These are phyloP conservation scores for Mactra quadrangularis DNA, from an alignment of 1,140 invertebrate genomes.

Conservation along the genomic window DNA sequence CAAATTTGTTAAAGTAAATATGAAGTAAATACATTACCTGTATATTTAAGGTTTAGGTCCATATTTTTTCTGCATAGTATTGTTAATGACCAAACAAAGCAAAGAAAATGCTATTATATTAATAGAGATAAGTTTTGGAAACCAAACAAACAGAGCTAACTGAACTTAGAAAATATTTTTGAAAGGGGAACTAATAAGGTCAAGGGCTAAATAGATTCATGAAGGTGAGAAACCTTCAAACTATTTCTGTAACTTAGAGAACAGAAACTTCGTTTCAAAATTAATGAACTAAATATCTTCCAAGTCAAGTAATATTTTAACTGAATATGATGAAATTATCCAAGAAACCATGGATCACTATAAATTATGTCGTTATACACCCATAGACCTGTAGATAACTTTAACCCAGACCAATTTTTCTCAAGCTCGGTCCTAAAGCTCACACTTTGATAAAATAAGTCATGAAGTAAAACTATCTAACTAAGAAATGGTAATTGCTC, in stretches of 20 bases:
- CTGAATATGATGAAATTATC: neutral
- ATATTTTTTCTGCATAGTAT: too few relatives aligned
- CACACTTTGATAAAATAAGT: too few relatives aligned
- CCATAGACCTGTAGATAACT: neutral
- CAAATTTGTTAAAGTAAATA: too few relatives aligned
- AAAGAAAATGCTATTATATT: too few relatives aligned
- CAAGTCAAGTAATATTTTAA: neutral
- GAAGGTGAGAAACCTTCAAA: slow-evolving; percentile 1
- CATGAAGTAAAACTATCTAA: neutral
- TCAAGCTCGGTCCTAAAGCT: neutral
- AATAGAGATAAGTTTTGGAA: too few relatives aligned
- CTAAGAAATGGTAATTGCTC: neutral
- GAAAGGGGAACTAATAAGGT: too few relatives aligned
- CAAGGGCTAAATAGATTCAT: slow-evolving; percentile 7
- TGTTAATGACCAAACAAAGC: too few relatives aligned
- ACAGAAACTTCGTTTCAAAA: slow-evolving; percentile 16
- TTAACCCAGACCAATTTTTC: neutral
- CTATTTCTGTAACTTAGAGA: too few relatives aligned
- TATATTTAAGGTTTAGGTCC: too few relatives aligned
- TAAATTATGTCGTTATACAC: neutral
- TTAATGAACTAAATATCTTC: neutral
- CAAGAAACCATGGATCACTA: neutral
- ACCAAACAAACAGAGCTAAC: too few relatives aligned
- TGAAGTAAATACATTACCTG: too few relatives aligned
- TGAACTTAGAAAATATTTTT: too few relatives aligned